phyloP scores from a whole-genome alignment of 2,888 invertebrate genomes.

The Peribatodes rhomboidaria region DNA sequence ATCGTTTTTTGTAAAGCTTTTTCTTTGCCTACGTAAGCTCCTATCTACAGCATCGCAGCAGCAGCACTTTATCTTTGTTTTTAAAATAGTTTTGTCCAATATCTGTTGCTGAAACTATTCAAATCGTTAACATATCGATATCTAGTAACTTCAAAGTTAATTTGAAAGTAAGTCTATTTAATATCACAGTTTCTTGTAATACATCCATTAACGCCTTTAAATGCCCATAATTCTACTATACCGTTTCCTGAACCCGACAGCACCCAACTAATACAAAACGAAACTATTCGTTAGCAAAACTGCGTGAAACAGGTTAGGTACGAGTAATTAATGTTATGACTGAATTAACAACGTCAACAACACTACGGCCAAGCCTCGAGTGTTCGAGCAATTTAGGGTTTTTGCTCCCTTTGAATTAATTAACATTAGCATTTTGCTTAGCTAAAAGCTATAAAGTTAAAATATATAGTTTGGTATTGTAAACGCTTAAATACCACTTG shows the following conservation, averaged over 20 bases:
- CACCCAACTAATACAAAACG: slow-evolving; percentile 21
- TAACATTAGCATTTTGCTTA: slow-evolving; percentile 2
- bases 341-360: slow-evolving; percentile 37
- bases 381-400: slow-evolving; percentile 21
- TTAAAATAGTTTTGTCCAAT: background rate
- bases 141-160: no score
- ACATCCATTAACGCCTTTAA: background rate
- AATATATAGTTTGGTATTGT: slow-evolving; percentile 1
- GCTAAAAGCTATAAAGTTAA: background rate
- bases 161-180: no score
- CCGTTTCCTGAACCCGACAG: slow-evolving; percentile 18
- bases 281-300: slow-evolving; percentile 37
- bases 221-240: slow-evolving; percentile 1
- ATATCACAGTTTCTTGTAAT: background rate
- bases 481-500: background rate
- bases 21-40: slow-evolving; percentile 19
- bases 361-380: slow-evolving; percentile 1
- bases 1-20: slow-evolving; percentile 33
- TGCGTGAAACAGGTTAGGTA: slow-evolving; percentile 34
- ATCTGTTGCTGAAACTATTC: background rate
- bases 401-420: slow-evolving; percentile 17
- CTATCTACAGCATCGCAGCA: background rate
- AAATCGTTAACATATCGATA: background rate
- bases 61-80: background rate
- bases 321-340: slow-evolving; percentile 40